Conservation (phyloP, 2,113 vertebrate genomes). For the Cyanistes caeruleus region DNA sequence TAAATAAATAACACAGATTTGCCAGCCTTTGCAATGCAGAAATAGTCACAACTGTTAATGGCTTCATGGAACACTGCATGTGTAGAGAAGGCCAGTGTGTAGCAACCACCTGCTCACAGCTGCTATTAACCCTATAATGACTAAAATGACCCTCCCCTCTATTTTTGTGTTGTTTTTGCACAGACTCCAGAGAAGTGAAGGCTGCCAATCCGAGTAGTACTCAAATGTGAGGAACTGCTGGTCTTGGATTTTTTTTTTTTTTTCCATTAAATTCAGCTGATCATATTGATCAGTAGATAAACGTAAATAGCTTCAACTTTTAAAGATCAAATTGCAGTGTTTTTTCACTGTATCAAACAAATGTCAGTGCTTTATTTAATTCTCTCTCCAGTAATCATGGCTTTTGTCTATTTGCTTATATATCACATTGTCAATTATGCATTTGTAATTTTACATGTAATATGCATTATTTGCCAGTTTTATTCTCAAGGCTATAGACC, state of each 20-base stretch:
- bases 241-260: slow-evolving; percentile 78
- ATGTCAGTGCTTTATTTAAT: slow-evolving; percentile 90
- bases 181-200: slow-evolving; percentile 89
- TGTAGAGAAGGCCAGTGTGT: slow-evolving; percentile 76
- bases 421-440: slow-evolving; percentile 88
- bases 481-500: slow-evolving; percentile 87
- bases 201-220: slow-evolving; percentile 88
- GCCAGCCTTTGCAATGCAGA: slow-evolving; percentile 72
- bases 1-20: neutral
- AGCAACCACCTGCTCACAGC: slow-evolving; percentile 81
- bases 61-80: slow-evolving; percentile 74
- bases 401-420: slow-evolving; percentile 85
- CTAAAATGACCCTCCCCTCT: slow-evolving; percentile 77
- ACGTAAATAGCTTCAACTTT: slow-evolving; percentile 86
- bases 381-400: slow-evolving; percentile 83
- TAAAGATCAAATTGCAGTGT: slow-evolving; percentile 89
- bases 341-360: slow-evolving; percentile 93
- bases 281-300: slow-evolving; percentile 99
- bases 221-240: slow-evolving; percentile 85
- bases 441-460: slow-evolving; percentile 94
- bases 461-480: slow-evolving; percentile 90
- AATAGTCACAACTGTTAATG: slow-evolving; percentile 70
- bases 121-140: slow-evolving; percentile 77
- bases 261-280: slow-evolving; percentile 90
- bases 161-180: slow-evolving; percentile 83